Base-by-base conservation (phyloP, 2,797 vertebrate species). In the Rhynchonycteris naso region DNA sequence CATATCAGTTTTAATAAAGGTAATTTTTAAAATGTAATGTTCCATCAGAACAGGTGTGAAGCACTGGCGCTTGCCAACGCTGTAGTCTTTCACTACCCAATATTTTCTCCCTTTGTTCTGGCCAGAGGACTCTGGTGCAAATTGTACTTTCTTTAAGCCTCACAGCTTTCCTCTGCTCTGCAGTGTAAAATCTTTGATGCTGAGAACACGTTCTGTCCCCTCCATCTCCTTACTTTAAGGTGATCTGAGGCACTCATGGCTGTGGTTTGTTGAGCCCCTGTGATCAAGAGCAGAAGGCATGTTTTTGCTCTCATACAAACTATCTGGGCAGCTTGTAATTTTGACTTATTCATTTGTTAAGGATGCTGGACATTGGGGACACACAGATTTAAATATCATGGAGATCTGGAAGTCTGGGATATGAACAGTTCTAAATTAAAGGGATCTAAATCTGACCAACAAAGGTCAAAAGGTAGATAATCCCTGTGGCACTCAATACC, bases 71-170 rank as follows among this genome's bases (percentile, higher is more conserved):
- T 7, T 7, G 8, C 8, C 43, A 43, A 43, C 43, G 43, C 43
- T 43, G 43, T 43, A 43, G 43, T 58, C 58, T 87, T 75, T 30
- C 76, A 63, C n/a, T 69, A 28, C 13, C 33, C 52, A 75, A 54
- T 1, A 1, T 52, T 30, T 68, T 52, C 59, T 47, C 13, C 10
- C 14, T 72, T 35, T 74, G 43, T 35, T 71, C 16, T 74, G 58
- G 35, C 47, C 86, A 84, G 38, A 79, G 50, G 43, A 65, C 16
- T 83, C 43, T 71, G 22, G 26, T 68, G 58, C 68, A 28, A 56
- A 75, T 84, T 61, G 35, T 30, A 52, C n/a, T 83, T 86, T 72
- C 78, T 75, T 71, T 69, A 90, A 90, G 72, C n/a, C 82, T 82
- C 82, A 38, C 38, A 59, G 47, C 33, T 82, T 65, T 50, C 47